Evolutionary conservation across 2,797 vertebrate species (phyloP).

Genomic region (Semotilus atromaculatus): DNA sequence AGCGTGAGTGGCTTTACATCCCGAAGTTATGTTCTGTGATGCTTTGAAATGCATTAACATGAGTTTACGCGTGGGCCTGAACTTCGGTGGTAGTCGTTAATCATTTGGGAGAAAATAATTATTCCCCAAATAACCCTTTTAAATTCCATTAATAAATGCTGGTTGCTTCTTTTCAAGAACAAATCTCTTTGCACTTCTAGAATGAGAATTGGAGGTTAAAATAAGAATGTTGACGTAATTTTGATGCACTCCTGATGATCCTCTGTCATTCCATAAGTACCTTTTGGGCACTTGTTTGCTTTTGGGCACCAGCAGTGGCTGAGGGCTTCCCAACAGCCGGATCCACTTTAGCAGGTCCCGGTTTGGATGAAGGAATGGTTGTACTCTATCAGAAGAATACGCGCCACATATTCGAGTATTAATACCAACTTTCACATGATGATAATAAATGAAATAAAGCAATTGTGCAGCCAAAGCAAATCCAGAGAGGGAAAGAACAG

Average conservation of each 20-base stretch:
- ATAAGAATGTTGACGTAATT: neutral
- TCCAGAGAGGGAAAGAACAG: neutral
- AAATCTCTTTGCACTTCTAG: neutral
- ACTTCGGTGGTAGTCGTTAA: neutral
- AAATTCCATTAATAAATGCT: neutral
- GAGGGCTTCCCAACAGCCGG: conserved; percentile 46
- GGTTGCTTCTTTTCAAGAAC: neutral
- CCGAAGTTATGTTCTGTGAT: neutral
- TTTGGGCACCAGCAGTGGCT: conserved; percentile 51
- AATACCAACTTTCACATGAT: neutral
- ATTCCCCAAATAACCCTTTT: neutral
- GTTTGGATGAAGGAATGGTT: conserved; percentile 57
- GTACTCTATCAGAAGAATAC: conserved; percentile 51
- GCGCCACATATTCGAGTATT: conserved; percentile 5
- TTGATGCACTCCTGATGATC: neutral
- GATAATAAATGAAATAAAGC: neutral
- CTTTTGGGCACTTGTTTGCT: conserved; percentile 46
- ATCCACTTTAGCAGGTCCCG: conserved; percentile 65
- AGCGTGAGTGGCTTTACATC: neutral
- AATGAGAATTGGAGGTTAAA: neutral
- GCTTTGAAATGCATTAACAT: conserved; percentile 2
- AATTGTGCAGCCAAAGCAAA: conserved; percentile 8
- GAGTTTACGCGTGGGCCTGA: neutral
- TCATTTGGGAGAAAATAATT: neutral
- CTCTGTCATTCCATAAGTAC: conserved; percentile 4